Conservation (phyloP, 2,113 vertebrate genomes). For the Himantopus leucocephalus region DNA sequence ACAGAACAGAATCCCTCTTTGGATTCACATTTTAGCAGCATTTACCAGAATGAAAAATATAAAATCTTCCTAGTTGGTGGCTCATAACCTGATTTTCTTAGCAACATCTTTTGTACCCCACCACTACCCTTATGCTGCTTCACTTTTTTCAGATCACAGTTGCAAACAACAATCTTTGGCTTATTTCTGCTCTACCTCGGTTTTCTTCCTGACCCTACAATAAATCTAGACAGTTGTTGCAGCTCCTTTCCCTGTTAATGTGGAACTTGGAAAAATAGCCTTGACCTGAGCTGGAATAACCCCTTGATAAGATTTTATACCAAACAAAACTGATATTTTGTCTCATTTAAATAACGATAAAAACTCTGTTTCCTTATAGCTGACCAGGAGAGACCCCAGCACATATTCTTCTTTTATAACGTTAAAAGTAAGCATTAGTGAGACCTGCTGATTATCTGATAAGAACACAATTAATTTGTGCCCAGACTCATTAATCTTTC, state of each 20-base stretch:
- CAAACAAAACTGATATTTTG: neutral
- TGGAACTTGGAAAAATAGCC: slow-evolving; percentile 50
- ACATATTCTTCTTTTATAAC: neutral
- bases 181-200: neutral
- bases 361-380: neutral
- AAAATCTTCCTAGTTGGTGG: neutral
- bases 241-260: slow-evolving; percentile 3
- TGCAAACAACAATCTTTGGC: neutral
- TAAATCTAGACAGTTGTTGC: slow-evolving; percentile 2
- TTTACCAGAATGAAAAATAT: neutral
- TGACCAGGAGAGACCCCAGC: neutral
- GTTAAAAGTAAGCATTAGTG: slow-evolving; percentile 45
- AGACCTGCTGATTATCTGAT: slow-evolving; percentile 58
- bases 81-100: neutral
- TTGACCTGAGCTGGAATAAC: slow-evolving; percentile 37
- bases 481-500: slow-evolving; percentile 69
- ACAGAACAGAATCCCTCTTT: neutral
- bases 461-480: slow-evolving; percentile 74
- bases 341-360: slow-evolving; percentile 30
- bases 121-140: neutral
- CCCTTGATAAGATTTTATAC: slow-evolving; percentile 35
- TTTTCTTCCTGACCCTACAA: slow-evolving; percentile 9
- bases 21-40: neutral
- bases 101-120: neutral
- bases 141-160: neutral